Evolutionary conservation across 2,797 vertebrate species (phyloP), one percentile per base, ranked within the genome.

Genomic region (Muscicapa striata): DNA sequence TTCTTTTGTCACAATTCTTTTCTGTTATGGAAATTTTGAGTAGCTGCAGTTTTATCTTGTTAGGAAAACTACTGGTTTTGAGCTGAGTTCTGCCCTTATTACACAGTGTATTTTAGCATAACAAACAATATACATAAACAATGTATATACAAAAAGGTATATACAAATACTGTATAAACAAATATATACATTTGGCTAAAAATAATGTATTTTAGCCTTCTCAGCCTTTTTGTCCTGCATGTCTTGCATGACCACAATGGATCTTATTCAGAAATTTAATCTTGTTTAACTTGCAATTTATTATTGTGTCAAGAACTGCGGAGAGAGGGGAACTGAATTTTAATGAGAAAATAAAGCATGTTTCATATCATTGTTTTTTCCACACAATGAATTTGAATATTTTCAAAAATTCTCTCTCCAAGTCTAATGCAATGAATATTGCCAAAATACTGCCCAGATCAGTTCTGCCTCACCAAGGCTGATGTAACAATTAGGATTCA

Each of bases 1-100:
- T 19, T 76, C 4, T 52, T 82, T 74, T 87, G 75, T 74, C 46
- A 83, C 23, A 78, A 38, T 75, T 23, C 7, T 85, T 80, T 89
- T 68, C 51, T 87, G 48, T 41, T 89, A 45, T 24, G 89, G 89
- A 94, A 93, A 75, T 69, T 78, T 57, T 91, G 69, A 87, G 46
- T 72, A 85, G 75, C 29, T 93, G 55, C 0, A 16, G 36, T 85
- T 91, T 92, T 68, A 45, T 80, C 54, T 87, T 68, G 48, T 74
- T 89, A 80, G 51, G 66, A 94, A 87, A 82, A 45, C 32, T 34
- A 27, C 62, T 94, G 73, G 2, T 72, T 87, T 89, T 63, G 27
- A 90, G 45, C 72, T 91, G 57, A 61, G n/a, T 74, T 93, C 58
- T 64, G 24, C 21, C 46, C 23, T 85, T 89, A 17, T 11, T 70